A percentile compares a stretch with the other conserved stretches of the same genome.
These are phyloP conservation scores for Lypha dubia DNA, from an alignment of 2,888 invertebrate genomes.

Conservation along the genomic window DNA sequence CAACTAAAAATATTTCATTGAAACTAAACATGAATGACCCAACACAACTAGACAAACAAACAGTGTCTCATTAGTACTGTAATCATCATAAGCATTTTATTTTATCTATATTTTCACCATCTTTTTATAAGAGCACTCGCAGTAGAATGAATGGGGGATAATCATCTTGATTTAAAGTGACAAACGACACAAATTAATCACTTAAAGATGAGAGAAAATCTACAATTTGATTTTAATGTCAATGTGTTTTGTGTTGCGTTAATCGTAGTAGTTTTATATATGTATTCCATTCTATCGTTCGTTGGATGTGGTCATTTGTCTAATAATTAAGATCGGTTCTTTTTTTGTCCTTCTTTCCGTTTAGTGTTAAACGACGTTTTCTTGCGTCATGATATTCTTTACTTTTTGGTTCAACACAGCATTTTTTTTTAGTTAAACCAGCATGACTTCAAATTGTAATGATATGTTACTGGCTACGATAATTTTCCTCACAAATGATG, in stretches of 20 bases:
- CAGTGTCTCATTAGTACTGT: slow-evolving; percentile 29
- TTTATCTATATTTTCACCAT: slow-evolving; percentile 10
- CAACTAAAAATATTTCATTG: not conserved
- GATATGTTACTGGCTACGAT: slow-evolving; percentile 24
- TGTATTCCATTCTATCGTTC: no score
- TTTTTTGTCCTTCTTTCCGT: not conserved
- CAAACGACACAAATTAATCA: slow-evolving; percentile 67
- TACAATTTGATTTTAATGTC: slow-evolving; percentile 33
- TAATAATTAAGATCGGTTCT: slow-evolving; percentile 39
- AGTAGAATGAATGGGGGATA: slow-evolving; percentile 32
- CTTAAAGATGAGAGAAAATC: slow-evolving; percentile 37
- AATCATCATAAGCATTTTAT: slow-evolving; percentile 22
- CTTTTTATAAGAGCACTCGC: not conserved
- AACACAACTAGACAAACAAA: slow-evolving; percentile 29
- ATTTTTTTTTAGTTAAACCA: slow-evolving; percentile 14
- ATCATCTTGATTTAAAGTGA: slow-evolving; percentile 58
- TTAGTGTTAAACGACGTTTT: slow-evolving; percentile 38
- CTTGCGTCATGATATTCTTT: slow-evolving; percentile 19
- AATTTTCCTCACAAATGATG: not conserved
- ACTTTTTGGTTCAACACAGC: slow-evolving; percentile 35
- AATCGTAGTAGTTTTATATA: not conserved
- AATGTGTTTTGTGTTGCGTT: not conserved
- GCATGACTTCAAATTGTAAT: slow-evolving; percentile 48
- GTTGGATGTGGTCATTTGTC: slow-evolving; percentile 43
- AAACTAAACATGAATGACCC: slow-evolving; percentile 19